Base-by-base conservation (phyloP, 2,888 invertebrate genomes). In the Copidosoma aretas region DNA sequence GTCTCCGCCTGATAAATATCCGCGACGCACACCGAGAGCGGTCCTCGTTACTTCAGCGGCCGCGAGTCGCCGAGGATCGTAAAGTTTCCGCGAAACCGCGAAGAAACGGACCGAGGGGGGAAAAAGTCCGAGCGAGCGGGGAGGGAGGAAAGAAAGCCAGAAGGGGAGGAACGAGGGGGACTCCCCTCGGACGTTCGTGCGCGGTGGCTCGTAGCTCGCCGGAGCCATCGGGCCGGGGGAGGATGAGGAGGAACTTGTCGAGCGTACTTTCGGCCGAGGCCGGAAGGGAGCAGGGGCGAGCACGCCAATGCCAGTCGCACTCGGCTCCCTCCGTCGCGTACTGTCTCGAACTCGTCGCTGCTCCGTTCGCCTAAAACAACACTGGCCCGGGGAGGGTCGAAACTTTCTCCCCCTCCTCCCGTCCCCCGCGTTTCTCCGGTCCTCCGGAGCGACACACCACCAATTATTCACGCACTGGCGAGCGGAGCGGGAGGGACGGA, bases 281-380 rank as follows among this genome's bases (percentile, higher is more conserved):
- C 10, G 14, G 12, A 14, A 46, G 15, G 3, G 43, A 46, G 43
- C 52, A 14, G 60, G 60, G 51, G 46, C 46, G 60, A 69, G 63
- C 65, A 67, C 66, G 70, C 62, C 70, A 66, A 63, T 70, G 70
- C 62, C 70, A 70, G 62, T 70, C 59, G 70, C 70, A 53, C 70
- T 58, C 32, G 41, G 65, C 54, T 53, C 19, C 15, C 53, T 17
- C 17, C 41, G 14, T 41, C n/a, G 8, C 51, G 43, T 22, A 19
- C 67, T 63, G 56, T 64, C 53, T 60, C 57, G 54, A 52, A 59
- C 56, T 61, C 43, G 19, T n/a, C 2, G 3, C 32, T 32, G 3
- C 14, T 46, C 46, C 46, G n/a, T 17, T 32, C 8, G 17, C 57
- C 70, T 60, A 51, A 56, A 67, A 63, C 70, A 70, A 62, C 67